These are phyloP conservation scores for Epinephelus malabaricus DNA, from an alignment of 2,797 vertebrate species.

Conservation along the genomic window DNA sequence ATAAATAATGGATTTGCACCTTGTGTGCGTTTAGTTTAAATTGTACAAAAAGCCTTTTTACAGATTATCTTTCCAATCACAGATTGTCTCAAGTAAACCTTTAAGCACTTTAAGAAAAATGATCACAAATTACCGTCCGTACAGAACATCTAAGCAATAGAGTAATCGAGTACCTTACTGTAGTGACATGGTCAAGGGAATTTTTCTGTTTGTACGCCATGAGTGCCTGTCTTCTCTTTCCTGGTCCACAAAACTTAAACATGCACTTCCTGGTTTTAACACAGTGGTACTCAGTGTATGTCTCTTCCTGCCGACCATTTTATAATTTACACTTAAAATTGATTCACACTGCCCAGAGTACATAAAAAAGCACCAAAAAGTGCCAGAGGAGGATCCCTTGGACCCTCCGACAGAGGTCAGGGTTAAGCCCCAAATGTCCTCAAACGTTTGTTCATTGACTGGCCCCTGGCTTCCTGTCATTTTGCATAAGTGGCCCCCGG, in stretches of 20 bases:
- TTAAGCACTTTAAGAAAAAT: constrained; percentile 74
- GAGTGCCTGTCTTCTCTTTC: constrained; percentile 28
- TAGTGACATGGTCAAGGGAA: constrained; percentile 21
- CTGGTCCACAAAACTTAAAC: constrained; percentile 14
- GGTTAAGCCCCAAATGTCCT: too few species aligned
- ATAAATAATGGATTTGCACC: constrained; percentile 41
- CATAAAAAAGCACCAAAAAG: too few species aligned
- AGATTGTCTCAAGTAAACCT: constrained; percentile 49
- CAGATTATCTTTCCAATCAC: constrained; percentile 43
- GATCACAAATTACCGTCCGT: constrained; percentile 24
- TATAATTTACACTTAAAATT: too few species aligned
- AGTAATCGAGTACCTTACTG: constrained; percentile 26
- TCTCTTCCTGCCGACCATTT: too few species aligned
- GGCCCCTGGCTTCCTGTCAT: too few species aligned
- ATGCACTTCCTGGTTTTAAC: constrained; percentile 22
- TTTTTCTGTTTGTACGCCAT: constrained; percentile 15
- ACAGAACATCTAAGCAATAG: constrained; percentile 37
- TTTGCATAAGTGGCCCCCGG: too few species aligned
- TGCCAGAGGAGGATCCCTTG: too few species aligned
- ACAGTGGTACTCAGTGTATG: neutral
- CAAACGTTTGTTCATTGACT: too few species aligned
- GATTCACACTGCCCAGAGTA: too few species aligned
- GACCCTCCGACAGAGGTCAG: too few species aligned
- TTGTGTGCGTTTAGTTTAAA: constrained; percentile 49
- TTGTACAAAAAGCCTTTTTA: constrained; percentile 50